Conservation (phyloP, 2,797 vertebrate species). For the Ateles fusciceps region DNA sequence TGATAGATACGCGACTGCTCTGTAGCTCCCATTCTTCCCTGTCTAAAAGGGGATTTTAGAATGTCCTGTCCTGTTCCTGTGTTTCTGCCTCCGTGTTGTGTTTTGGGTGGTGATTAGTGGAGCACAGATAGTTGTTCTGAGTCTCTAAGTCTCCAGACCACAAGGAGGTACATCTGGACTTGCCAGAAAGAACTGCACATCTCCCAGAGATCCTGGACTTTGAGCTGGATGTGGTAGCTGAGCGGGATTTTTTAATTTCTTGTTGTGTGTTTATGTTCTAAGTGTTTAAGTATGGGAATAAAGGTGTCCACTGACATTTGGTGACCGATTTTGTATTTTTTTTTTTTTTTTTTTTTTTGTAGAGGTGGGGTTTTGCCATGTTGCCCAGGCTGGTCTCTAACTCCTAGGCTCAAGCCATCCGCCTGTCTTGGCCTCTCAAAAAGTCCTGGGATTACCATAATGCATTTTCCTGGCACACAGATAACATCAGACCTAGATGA, state of each 20-base stretch:
- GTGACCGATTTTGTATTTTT: not conserved
- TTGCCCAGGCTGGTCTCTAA: not conserved
- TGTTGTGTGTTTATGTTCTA: not conserved
- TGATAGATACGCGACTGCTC: not conserved
- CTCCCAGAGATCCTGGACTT: not conserved
- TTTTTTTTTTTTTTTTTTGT: not conserved
- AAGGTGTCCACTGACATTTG: not conserved
- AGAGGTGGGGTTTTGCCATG: not conserved
- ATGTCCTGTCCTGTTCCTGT: not conserved
- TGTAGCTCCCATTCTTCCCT: not conserved
- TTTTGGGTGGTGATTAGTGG: not conserved
- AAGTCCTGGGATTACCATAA: not conserved
- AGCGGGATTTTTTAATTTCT: not conserved
- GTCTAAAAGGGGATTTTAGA: not conserved
- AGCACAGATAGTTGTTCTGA: not conserved
- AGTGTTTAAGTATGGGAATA: not conserved
- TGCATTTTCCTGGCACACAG: not conserved
- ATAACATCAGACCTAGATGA: not conserved
- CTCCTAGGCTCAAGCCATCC: not conserved
- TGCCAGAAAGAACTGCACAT: not conserved
- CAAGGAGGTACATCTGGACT: not conserved
- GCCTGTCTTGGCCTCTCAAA: not conserved
- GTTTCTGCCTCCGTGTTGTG: not conserved
- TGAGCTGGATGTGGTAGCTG: not conserved
- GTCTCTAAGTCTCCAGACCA: not conserved